Evolutionary conservation across 1,140 invertebrate species (phyloP).

Genomic region (Telenomus remus): DNA sequence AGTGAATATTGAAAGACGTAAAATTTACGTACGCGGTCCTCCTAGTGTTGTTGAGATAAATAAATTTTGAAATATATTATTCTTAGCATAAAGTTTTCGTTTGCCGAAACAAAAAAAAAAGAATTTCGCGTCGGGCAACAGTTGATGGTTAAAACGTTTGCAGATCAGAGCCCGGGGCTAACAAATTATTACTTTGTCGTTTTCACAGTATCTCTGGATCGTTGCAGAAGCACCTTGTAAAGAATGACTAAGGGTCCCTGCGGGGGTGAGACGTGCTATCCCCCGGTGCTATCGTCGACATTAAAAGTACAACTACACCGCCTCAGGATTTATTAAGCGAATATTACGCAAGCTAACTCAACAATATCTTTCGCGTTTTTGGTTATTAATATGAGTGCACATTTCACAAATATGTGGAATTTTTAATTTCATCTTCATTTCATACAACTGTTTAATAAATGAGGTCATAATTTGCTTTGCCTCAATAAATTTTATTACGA

Average conservation of each 20-base stretch:
- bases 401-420: no score
- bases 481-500: no score
- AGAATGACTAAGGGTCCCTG: conserved; percentile 52
- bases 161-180: conserved; percentile 53
- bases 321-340: conserved; percentile 58
- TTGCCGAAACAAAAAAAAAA: conserved; percentile 38
- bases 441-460: background rate
- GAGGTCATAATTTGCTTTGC: no score
- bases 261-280: conserved; percentile 44
- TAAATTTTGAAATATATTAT: no score
- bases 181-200: conserved; percentile 61
- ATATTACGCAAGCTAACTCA: conserved; percentile 46
- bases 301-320: conserved; percentile 49
- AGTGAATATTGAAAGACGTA: no score
- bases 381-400: no score
- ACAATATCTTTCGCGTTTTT: no score
- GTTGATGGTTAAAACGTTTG: conserved; percentile 58
- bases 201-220: conserved; percentile 58
- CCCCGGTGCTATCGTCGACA: conserved; percentile 55
- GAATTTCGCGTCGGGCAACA: conserved; percentile 40
- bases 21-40: no score
- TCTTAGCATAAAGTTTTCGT: conserved; percentile 38
- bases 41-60: no score
- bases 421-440: conserved; percentile 1
- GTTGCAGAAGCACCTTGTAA: conserved; percentile 54